Evolutionary conservation across 2,113 vertebrate genomes (phyloP).

Genomic region (Mugil cephalus): DNA sequence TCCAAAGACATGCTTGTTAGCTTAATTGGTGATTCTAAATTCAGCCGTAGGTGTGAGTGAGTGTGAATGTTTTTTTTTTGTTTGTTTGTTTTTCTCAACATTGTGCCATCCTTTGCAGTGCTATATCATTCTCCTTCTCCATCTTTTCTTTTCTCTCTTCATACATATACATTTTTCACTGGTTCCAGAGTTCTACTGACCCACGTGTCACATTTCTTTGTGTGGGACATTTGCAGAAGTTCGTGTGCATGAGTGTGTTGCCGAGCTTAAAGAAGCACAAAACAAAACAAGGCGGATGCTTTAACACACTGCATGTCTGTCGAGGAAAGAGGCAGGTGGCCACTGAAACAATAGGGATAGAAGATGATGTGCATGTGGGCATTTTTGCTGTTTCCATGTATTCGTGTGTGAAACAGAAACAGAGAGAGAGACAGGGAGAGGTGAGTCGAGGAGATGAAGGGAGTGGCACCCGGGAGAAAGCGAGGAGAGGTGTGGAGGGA

Average conservation of each 20-base stretch:
- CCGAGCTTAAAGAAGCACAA: constrained; percentile 16
- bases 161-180: neutral
- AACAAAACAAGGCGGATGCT: constrained; percentile 17
- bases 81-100: no score
- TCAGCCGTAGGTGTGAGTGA: no score
- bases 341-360: constrained; percentile 37
- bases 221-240: constrained; percentile 12
- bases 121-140: neutral
- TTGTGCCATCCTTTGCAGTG: no score
- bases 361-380: neutral
- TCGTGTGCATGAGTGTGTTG: neutral
- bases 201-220: constrained; percentile 49
- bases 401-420: neutral
- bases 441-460: constrained; percentile 55
- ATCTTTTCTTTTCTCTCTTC: neutral
- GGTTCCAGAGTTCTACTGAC: constrained; percentile 11
- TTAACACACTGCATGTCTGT: constrained; percentile 4
- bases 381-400: neutral
- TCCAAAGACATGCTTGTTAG: no score
- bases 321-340: constrained; percentile 20
- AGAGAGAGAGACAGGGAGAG: constrained; percentile 13
- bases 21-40: no score
- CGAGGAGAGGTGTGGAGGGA: constrained; percentile 59
- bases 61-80: no score
- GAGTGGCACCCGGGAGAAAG: constrained; percentile 66